These are phyloP conservation scores for Sisor rabdophorus DNA, from an alignment of 2,113 vertebrate genomes.

Conservation along the genomic window DNA sequence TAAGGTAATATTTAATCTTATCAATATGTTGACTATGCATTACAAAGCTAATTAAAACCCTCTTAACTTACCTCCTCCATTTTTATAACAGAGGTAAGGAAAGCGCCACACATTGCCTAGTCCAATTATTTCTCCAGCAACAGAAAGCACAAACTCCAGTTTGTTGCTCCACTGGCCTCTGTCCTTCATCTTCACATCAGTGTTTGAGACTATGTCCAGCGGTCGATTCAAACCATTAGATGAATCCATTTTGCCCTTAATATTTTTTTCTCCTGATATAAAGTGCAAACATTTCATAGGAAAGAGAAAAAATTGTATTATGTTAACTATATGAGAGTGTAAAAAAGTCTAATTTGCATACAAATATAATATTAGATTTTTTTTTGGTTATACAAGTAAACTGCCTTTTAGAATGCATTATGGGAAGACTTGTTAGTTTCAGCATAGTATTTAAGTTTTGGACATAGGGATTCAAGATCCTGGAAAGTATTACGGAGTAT, in stretches of 20 bases:
- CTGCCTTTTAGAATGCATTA: no score
- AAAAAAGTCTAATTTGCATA: no score
- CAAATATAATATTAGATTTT: no score
- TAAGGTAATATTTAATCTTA: background rate
- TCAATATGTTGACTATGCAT: background rate
- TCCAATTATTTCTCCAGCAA: slow-evolving; percentile 91
- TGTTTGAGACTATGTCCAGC: slow-evolving; percentile 58
- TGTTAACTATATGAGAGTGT: no score
- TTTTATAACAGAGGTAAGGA: slow-evolving; percentile 97
- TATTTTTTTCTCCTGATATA: slow-evolving; percentile 53
- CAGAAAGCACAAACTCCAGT: slow-evolving; percentile 86
- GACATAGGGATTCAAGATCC: no score
- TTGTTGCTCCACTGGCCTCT: slow-evolving; percentile 93
- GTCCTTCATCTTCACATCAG: slow-evolving; percentile 70
- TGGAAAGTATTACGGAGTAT: no score
- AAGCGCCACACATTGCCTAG: slow-evolving; percentile 96
- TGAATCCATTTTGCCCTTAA: slow-evolving; percentile 53
- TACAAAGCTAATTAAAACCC: background rate
- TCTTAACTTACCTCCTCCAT: slow-evolving; percentile 83
- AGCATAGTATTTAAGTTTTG: no score
- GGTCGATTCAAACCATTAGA: slow-evolving; percentile 60
- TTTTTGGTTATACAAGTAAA: no score
- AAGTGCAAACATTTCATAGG: background rate
- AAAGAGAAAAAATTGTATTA: background rate
- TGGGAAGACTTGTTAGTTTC: no score